Percentiles rank a stretch among this genome's conserved stretches.
Evolutionary conservation across 1,140 invertebrate genomes (phyloP).

Genomic region (Tribolium castaneum): DNA sequence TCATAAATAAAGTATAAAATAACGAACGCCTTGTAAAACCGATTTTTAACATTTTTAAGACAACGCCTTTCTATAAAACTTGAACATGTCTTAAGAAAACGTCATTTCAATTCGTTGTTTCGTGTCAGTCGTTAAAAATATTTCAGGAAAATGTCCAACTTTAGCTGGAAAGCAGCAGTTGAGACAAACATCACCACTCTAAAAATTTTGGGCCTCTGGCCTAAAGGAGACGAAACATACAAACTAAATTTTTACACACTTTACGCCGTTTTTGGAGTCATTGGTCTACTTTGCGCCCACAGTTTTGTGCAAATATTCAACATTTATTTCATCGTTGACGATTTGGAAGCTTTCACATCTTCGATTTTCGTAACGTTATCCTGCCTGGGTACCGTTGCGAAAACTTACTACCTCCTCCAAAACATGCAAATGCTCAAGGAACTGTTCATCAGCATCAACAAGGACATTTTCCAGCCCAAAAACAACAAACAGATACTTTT

Average conservation of each 20-base stretch:
- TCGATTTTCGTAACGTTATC: not conserved
- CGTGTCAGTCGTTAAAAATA: too few relatives aligned
- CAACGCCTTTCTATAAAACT: not conserved
- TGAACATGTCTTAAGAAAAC: not conserved
- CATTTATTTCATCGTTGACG: not conserved
- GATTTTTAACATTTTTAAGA: too few relatives aligned
- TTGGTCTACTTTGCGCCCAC: not conserved
- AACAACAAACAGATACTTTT: not conserved
- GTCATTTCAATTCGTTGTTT: too few relatives aligned
- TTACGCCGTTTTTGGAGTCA: not conserved
- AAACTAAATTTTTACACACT: not conserved
- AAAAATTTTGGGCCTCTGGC: constrained; percentile 10
- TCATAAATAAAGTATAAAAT: not conserved
- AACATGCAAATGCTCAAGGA: constrained; percentile 5
- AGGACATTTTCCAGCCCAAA: not conserved
- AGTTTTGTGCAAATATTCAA: constrained; percentile 11
- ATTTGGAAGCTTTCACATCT: not conserved
- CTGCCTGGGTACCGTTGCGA: not conserved
- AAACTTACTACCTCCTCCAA: not conserved
- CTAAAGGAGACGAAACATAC: not conserved
- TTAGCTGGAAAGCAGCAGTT: not conserved
- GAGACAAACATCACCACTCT: not conserved
- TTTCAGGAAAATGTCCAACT: not conserved
- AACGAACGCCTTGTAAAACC: not conserved
- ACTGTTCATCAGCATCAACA: not conserved